Conservation (phyloP, 2,888 invertebrate species). For the Muschampia staudingeri region DNA sequence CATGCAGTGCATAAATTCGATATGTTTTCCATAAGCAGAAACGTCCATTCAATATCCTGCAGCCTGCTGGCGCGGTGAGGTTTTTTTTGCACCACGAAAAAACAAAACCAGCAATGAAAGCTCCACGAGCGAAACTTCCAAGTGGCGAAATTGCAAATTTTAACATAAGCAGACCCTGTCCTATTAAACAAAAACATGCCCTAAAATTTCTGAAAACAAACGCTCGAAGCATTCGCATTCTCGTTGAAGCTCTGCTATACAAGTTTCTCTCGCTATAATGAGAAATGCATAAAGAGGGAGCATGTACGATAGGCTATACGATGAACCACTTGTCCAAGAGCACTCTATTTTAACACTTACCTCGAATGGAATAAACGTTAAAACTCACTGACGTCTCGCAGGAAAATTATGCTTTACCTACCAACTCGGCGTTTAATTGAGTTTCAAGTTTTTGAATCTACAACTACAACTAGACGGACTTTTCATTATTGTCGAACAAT, state of each 20-base stretch:
- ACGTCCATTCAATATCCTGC: constrained; percentile 26
- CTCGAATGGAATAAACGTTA: constrained; percentile 35
- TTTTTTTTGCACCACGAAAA: constrained; percentile 2
- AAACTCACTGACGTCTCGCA: constrained; percentile 19
- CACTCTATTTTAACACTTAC: constrained; percentile 44
- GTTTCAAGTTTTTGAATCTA: constrained; percentile 75
- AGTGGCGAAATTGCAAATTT: constrained; percentile 54
- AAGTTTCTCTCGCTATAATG: constrained; percentile 55
- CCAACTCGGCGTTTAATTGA: constrained; percentile 74
- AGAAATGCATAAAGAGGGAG: constrained; percentile 61
- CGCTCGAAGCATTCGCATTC: constrained; percentile 25
- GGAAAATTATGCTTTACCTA: constrained; percentile 23
- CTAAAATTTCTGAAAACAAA: constrained; percentile 45
- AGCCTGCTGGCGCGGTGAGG: not conserved
- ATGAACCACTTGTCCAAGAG: constrained; percentile 18
- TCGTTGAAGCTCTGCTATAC: constrained; percentile 34
- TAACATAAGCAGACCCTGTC: constrained; percentile 35
- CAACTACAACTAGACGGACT: constrained; percentile 50
- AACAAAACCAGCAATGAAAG: constrained; percentile 20
- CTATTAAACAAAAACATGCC: constrained; percentile 44
- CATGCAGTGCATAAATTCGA: not conserved
- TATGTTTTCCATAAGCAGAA: not conserved
- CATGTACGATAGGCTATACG: constrained; percentile 39
- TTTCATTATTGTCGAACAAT: constrained; percentile 59
- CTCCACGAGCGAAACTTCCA: constrained; percentile 47